A percentile compares a stretch with the other conserved stretches of the same genome.
These are phyloP conservation scores for Acropora tenuis DNA, from an alignment of 64 coral and sea anemone genomes.

Conservation along the genomic window DNA sequence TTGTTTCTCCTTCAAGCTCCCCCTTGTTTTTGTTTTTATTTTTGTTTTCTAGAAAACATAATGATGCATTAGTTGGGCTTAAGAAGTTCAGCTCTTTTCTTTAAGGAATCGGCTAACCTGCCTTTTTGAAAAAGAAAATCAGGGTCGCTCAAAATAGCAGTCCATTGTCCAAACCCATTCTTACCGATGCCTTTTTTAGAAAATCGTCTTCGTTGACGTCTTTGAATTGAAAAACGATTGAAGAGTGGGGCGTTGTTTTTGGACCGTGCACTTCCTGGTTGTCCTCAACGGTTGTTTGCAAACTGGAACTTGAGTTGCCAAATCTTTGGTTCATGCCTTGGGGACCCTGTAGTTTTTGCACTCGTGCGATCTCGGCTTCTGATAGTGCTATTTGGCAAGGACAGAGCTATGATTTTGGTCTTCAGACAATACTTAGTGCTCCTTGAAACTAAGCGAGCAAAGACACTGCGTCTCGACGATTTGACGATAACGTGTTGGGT, in stretches of 20 bases:
- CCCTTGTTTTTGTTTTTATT: too few relatives aligned
- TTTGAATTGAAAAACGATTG: background rate
- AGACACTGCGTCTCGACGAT: too few relatives aligned
- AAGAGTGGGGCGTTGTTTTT: background rate
- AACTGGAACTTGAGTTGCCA: background rate
- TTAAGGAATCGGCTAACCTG: constrained; percentile 41
- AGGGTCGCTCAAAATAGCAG: constrained; percentile 27
- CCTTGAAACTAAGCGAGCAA: too few relatives aligned
- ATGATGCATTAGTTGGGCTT: too few relatives aligned
- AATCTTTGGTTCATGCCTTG: constrained; percentile 1
- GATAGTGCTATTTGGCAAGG: too few relatives aligned
- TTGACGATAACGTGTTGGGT: too few relatives aligned
- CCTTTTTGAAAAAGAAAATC: constrained; percentile 40
- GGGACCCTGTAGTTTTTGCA: constrained; percentile 10
- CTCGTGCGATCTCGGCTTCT: too few relatives aligned
- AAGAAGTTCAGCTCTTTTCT: background rate
- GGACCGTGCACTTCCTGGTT: background rate
- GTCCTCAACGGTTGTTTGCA: background rate
- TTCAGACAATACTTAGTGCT: too few relatives aligned
- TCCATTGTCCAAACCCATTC: constrained; percentile 55
- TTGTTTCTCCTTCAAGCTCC: too few relatives aligned
- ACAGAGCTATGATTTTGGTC: too few relatives aligned
- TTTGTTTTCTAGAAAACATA: too few relatives aligned
- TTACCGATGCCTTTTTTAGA: constrained; percentile 6
- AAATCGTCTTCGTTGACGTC: constrained; percentile 31